phyloP scores from a whole-genome alignment of 2,113 vertebrate species.

The Globicephala melas region DNA sequence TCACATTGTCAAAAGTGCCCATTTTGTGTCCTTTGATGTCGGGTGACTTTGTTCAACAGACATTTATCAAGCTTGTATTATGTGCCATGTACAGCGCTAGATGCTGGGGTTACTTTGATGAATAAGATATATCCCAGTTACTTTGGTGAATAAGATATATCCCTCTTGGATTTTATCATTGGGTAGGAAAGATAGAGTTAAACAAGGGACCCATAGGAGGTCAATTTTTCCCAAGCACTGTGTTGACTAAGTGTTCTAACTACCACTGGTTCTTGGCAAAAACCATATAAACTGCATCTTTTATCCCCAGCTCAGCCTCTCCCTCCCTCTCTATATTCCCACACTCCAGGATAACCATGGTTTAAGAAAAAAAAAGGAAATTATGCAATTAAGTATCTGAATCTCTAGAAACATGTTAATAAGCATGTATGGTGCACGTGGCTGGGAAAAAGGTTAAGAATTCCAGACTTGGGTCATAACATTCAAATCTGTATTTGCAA shows the following conservation, averaged over 20 bases:
- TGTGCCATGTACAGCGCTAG: neutral
- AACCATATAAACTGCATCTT: neutral
- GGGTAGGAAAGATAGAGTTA: neutral
- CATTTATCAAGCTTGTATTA: neutral
- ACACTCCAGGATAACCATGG: neutral
- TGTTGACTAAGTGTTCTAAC: neutral
- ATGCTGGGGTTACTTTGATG: neutral
- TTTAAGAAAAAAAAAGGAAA: neutral
- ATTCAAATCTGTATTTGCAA: slow-evolving; percentile 2
- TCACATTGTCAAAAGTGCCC: neutral
- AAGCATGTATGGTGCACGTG: neutral
- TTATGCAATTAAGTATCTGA: neutral
- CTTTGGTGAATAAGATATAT: neutral
- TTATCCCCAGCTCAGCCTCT: neutral
- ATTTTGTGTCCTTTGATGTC: neutral
- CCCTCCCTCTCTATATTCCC: neutral
- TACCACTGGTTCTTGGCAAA: neutral
- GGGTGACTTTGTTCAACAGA: neutral
- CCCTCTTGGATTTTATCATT: neutral
- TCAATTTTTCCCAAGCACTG: neutral
- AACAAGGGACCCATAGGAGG: neutral
- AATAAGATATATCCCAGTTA: neutral
- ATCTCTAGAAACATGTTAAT: neutral
- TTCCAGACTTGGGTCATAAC: neutral
- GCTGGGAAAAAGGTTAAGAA: neutral